Conservation (phyloP, 2,113 vertebrate species). For the Xiphophorus maculatus region DNA sequence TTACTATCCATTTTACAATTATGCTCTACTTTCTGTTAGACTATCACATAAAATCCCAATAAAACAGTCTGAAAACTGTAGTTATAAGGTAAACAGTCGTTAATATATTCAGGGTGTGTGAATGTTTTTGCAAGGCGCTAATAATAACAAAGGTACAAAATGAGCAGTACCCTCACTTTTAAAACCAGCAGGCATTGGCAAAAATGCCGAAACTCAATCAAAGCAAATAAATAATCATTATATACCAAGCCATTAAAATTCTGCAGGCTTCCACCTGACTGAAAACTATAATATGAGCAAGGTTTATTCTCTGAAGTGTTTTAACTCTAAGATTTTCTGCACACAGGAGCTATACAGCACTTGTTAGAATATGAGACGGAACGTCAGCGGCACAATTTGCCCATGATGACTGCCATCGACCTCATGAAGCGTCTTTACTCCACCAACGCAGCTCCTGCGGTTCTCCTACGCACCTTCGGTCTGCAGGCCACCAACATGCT, state of each 20-base stretch:
- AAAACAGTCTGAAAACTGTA: background rate
- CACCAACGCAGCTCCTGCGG: conserved; percentile 83
- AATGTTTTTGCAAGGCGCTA: too few relatives aligned
- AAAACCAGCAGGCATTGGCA: background rate
- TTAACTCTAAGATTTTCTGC: background rate
- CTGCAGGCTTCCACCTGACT: background rate
- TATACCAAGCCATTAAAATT: too few relatives aligned
- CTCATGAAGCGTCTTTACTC: conserved; percentile 93
- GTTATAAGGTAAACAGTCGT: too few relatives aligned
- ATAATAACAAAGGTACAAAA: too few relatives aligned
- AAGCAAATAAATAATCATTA: too few relatives aligned
- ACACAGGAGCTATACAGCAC: conserved; percentile 90
- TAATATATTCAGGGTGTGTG: too few relatives aligned
- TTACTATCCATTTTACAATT: too few relatives aligned
- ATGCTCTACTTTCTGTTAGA: too few relatives aligned
- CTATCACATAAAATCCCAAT: too few relatives aligned
- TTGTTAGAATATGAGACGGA: conserved; percentile 91
- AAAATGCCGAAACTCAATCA: too few relatives aligned
- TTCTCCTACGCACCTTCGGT: conserved; percentile 91
- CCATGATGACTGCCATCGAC: conserved; percentile 90
- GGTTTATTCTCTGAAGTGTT: background rate
- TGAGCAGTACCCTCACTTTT: background rate
- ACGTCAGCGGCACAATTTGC: conserved; percentile 91
- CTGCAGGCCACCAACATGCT: conserved; percentile 92
- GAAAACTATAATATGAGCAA: background rate